phyloP scores from a whole-genome alignment of 2,888 invertebrate species.

The Nineta flava region DNA sequence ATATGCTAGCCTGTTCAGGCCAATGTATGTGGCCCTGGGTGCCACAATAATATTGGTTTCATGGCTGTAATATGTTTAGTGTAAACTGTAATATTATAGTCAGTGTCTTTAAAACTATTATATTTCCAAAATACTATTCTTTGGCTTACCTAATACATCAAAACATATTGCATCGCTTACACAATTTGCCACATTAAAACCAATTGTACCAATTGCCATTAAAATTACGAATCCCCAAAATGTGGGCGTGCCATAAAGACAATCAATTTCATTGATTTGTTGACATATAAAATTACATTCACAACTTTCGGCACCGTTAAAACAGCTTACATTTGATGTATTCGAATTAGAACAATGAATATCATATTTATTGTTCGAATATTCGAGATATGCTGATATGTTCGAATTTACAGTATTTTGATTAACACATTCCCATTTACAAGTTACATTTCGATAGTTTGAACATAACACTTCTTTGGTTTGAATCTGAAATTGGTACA shows the following conservation, averaged over 20 bases:
- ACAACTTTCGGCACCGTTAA: conserved; percentile 11
- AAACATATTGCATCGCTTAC: conserved; percentile 85
- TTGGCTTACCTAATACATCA: conserved; percentile 53
- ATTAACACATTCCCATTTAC: not conserved
- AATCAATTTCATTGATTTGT: conserved; percentile 17
- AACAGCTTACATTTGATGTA: not conserved
- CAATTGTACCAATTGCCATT: conserved; percentile 58
- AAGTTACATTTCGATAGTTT: not conserved
- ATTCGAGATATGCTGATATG: not conserved
- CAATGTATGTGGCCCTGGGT: too few relatives aligned
- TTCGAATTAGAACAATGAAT: not conserved
- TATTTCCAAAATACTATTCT: not conserved
- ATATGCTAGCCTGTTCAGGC: too few relatives aligned
- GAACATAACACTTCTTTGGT: not conserved
- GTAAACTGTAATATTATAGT: too few relatives aligned
- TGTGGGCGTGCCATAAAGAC: conserved; percentile 39
- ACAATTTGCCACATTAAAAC: conserved; percentile 71
- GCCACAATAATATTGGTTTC: too few relatives aligned
- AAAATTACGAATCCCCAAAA: conserved; percentile 62
- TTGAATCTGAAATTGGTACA: not conserved
- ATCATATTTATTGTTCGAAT: not conserved
- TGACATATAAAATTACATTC: conserved; percentile 19
- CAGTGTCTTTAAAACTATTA: too few relatives aligned
- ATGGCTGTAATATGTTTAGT: too few relatives aligned
- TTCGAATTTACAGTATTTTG: not conserved